A percentile compares a stretch with the other conserved stretches of the same genome.
Conservation (phyloP, 2,797 vertebrate species). For the Bradypodion ventrale region DNA sequence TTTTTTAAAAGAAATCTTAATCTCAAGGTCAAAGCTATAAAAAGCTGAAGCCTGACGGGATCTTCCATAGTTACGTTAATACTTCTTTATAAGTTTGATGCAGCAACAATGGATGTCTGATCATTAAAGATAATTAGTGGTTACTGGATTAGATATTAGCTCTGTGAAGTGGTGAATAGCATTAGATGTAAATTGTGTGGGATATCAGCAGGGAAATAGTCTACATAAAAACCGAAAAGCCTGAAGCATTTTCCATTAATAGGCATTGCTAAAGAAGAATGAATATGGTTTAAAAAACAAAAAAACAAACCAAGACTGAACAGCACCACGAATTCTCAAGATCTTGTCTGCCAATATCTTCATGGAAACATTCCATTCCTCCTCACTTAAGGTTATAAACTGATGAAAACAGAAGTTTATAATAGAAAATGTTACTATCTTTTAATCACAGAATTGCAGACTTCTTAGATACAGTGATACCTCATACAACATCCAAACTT, state of each 20-base stretch:
- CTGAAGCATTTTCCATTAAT: conserved; percentile 60
- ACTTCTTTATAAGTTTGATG: conserved; percentile 14
- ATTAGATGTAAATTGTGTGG: conserved; percentile 44
- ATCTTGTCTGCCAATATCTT: conserved; percentile 46
- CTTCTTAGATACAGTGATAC: conserved; percentile 38
- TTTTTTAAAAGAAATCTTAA: neutral
- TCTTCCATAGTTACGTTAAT: neutral
- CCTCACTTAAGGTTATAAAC: conserved; percentile 47
- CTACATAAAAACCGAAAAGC: conserved; percentile 57
- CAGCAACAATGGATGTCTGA: neutral
- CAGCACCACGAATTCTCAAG: conserved; percentile 43
- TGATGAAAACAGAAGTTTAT: conserved; percentile 56
- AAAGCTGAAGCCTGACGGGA: neutral
- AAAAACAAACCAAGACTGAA: conserved; percentile 37
- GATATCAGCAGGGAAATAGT: conserved; percentile 57
- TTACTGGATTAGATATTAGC: conserved; percentile 51
- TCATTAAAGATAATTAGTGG: conserved; percentile 21
- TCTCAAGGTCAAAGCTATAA: neutral
- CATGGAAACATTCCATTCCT: conserved; percentile 50
- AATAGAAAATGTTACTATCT: conserved; percentile 52
- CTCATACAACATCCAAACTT: too few species aligned
- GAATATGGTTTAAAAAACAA: conserved; percentile 46
- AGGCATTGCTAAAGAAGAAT: conserved; percentile 59
- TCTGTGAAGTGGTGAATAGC: conserved; percentile 57
- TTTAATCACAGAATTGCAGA: conserved; percentile 52